phyloP scores from a whole-genome alignment of 2,797 vertebrate genomes.

The Pseudomugil gertrudae region DNA sequence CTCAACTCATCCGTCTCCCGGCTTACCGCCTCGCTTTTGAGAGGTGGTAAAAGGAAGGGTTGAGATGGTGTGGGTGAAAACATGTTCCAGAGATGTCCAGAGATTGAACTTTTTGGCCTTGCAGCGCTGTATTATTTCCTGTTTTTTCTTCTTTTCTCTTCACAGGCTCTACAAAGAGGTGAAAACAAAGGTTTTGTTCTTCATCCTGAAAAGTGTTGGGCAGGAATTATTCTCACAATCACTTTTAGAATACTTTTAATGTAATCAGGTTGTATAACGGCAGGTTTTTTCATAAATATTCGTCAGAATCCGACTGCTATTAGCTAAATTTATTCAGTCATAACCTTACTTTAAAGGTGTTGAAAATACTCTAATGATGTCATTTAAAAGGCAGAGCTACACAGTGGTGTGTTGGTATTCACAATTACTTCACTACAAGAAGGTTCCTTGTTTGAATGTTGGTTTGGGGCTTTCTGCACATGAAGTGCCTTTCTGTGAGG shows the following conservation, averaged over 20 bases:
- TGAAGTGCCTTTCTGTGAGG: too few relatives aligned
- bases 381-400: too few relatives aligned
- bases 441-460: too few relatives aligned
- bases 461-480: too few relatives aligned
- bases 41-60: conserved; percentile 54
- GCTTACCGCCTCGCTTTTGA: conserved; percentile 44
- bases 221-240: background rate
- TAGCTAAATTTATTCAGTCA: background rate
- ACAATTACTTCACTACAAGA: too few relatives aligned
- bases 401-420: too few relatives aligned
- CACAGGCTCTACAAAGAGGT: conserved; percentile 17
- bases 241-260: background rate
- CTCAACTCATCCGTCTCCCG: conserved; percentile 67
- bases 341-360: background rate
- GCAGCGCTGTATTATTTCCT: conserved; percentile 47
- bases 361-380: too few relatives aligned
- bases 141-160: conserved; percentile 20
- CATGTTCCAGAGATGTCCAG: conserved; percentile 65
- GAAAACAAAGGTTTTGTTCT: conserved; percentile 31
- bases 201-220: conserved; percentile 6
- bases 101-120: conserved; percentile 63
- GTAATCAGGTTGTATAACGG: background rate
- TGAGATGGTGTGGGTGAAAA: conserved; percentile 61
- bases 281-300: background rate
- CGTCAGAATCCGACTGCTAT: background rate